A percentile compares a stretch with the other conserved stretches of the same genome.
These are phyloP conservation scores for Pithys albifrons DNA, from an alignment of 2,113 vertebrate species.

Conservation along the genomic window DNA sequence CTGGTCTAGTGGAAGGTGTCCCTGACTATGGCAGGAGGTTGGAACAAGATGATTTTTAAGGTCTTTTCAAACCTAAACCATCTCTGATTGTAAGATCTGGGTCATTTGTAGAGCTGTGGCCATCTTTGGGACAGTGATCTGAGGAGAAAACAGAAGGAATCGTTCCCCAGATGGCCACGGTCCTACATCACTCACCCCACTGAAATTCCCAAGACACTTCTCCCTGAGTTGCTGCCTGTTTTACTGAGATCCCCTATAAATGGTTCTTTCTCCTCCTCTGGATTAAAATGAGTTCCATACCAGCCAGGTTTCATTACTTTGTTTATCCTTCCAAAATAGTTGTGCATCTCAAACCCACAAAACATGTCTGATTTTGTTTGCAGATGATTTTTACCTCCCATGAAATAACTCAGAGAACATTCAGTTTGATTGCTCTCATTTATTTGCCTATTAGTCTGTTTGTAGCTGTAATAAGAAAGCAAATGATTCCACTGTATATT, in stretches of 20 bases:
- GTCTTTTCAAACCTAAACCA: not conserved
- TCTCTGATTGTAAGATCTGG: not conserved
- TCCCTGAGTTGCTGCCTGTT: not conserved
- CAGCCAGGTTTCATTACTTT: slow-evolving; percentile 27
- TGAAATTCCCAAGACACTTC: not conserved
- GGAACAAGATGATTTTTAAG: not conserved
- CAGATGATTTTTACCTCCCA: not conserved
- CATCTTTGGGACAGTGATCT: not conserved
- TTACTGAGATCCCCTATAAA: not conserved
- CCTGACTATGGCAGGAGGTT: not conserved
- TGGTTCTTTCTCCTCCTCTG: not conserved
- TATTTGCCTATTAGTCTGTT: slow-evolving; percentile 55
- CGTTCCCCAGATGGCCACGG: not conserved
- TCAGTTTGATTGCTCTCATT: slow-evolving; percentile 36
- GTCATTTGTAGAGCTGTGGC: not conserved
- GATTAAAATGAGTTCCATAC: not conserved
- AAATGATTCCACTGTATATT: slow-evolving; percentile 38
- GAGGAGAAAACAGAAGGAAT: not conserved
- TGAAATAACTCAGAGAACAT: slow-evolving; percentile 4
- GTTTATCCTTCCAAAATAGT: slow-evolving; percentile 21
- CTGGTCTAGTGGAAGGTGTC: not conserved
- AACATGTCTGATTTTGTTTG: slow-evolving; percentile 25
- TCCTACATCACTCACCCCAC: not conserved
- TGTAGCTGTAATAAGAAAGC: slow-evolving; percentile 48
- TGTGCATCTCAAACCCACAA: not conserved